Base-by-base conservation (phyloP, 2,113 vertebrate genomes). In the Spea multiplicata region DNA sequence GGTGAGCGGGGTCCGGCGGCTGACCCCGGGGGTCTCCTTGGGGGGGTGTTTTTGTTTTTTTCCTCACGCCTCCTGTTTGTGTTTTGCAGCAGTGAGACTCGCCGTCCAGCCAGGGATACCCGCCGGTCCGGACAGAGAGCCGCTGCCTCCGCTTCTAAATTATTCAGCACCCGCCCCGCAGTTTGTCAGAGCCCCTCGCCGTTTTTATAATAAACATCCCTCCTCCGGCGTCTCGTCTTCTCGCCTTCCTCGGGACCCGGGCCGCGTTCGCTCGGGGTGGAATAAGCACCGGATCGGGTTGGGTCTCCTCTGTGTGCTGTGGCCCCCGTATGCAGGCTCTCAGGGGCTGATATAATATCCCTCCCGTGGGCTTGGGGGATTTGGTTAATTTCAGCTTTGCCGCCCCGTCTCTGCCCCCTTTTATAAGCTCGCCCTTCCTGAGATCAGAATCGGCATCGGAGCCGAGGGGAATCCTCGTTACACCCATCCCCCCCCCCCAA, bases 1-100 rank as follows among this genome's bases (percentile, higher is more conserved):
- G 94, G 97, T 98, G 78, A 92, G 85, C 7, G 12, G 7, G 12
- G 13, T n/a, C n/a, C n/a, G n/a, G n/a, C n/a, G n/a, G n/a, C n/a
- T n/a, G 62, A 69, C 66, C 57, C 9, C 9, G 59, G 8, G 5
- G 5, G 5, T 30, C 30, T 47, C 30, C 1, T 1, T 2, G 30
- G 30, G 30, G 30, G 30, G 30, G 30, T 30, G 30, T n/a, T 5
- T 5, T 14, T 62, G n/a, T 50, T 17, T 71, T 13, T 16, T 8
- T 61, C 5, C 6, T 16, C 17, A 8, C 2, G 8, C 8, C 47
- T 50, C n/a, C 57, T n/a, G 30, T 74, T 16, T 72, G 71, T 74
- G 61, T 75, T 45, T 75, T 75, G 6, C 73, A 75, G 73, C 73
- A 75, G 4, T 75, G 73, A 75, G 45, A 52, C 4, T 4, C 8